Conservation (phyloP, 2,888 invertebrate species). For the Amaurobius ferox region DNA sequence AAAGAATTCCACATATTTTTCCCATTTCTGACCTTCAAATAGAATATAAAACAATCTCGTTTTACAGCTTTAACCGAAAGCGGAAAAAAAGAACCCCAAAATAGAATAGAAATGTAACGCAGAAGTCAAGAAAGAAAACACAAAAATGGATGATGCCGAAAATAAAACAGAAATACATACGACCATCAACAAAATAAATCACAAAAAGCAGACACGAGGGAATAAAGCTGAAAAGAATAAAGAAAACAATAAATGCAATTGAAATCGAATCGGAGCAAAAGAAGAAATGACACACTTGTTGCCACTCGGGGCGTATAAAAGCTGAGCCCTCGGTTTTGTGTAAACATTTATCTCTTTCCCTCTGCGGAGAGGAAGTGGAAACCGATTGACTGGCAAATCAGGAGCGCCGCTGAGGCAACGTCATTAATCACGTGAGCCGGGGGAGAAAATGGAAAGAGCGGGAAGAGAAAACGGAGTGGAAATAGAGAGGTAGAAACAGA, state of each 20-base stretch:
- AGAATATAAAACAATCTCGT: background rate
- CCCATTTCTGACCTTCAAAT: constrained; percentile 31
- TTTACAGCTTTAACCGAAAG: background rate
- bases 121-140: background rate
- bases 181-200: background rate
- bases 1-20: background rate
- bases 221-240: constrained; percentile 1
- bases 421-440: constrained; percentile 67
- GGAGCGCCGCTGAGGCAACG: constrained; percentile 55
- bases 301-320: constrained; percentile 70
- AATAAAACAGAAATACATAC: constrained; percentile 7
- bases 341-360: constrained; percentile 68
- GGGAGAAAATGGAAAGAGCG: constrained; percentile 22
- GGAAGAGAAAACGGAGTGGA: constrained; percentile 59
- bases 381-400: constrained; percentile 72
- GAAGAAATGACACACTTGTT: constrained; percentile 63
- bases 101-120: background rate
- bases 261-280: constrained; percentile 62
- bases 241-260: constrained; percentile 40
- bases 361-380: constrained; percentile 40
- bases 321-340: constrained; percentile 63
- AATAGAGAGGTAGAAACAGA: constrained; percentile 68
- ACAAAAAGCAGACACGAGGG: constrained; percentile 24
- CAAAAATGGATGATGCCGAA: background rate
- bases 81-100: constrained; percentile 19